Evolutionary conservation across 2,797 vertebrate species (phyloP), one percentile per base, ranked within the genome.

Genomic region (Chrosomus eos): DNA sequence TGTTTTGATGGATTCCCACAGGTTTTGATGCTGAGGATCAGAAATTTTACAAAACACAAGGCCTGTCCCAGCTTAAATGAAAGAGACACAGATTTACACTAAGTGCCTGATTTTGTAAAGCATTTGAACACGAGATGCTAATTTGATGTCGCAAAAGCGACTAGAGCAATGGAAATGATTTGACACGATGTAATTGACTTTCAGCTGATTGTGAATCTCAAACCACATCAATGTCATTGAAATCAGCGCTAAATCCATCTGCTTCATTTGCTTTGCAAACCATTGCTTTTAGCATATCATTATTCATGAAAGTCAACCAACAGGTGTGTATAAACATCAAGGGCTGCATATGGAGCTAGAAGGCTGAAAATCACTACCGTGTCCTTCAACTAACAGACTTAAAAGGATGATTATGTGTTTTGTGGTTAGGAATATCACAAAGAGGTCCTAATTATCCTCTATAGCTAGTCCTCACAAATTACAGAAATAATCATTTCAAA

Each of bases 1-100:
- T 84, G 74, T 84, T 84, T 84, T 78, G 82, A 71, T 55, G 31
- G 43, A 73, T 19, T 85, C 83, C 76, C 76, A 73, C 43, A 53
- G 55, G 76, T 73, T 51, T 31, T 53, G 23, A 64, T 21, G 43
- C 83, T 40, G 43, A 79, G 74, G 14, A 45, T 79, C 36, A 79
- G 51, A 78, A 68, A 45, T 84, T 60, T 9, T 26, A 70, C 48
- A 70, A 70, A 71, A 70, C 74, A 78, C 36, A 2, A 60, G 64
- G 45, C 33, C 38, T 70, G 64, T 77, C 74, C 48, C 74, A 43
- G 74, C 51, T 60, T 51, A 58, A 78, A 78, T 78, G 58, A 84
- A 71, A 76, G 36, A 77, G 62, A 71, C 66, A 43, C 75, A n/a
- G 66, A 84, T 78, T 78, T 71, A 43, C 38, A 70, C 48, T 78